Evolutionary conservation across 2,113 vertebrate species (phyloP).

Genomic region (Aspidoscelis tigris): DNA sequence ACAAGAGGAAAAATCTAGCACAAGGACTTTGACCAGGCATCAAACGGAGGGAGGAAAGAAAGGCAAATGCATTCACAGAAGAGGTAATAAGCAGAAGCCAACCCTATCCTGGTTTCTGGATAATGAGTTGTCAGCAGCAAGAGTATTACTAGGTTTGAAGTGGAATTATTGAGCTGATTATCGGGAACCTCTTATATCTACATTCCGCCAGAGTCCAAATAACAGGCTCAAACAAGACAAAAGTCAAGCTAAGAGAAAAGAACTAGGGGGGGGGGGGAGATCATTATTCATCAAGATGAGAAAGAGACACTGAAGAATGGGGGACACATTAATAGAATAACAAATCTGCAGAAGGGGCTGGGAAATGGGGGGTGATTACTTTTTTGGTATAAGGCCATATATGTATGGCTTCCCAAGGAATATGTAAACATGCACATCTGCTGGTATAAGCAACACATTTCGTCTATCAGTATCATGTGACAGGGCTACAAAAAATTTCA

Average conservation of each 20-base stretch:
- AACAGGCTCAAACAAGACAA: conserved; percentile 67
- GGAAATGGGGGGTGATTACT: conserved; percentile 28
- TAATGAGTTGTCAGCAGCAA: conserved; percentile 69
- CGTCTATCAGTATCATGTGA: conserved; percentile 3
- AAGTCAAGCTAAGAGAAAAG: conserved; percentile 58
- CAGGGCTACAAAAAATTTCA: conserved; percentile 13
- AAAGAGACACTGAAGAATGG: conserved; percentile 66
- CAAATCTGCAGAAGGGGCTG: conserved; percentile 58
- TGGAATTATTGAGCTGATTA: conserved; percentile 73
- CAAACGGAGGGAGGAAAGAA: conserved; percentile 40
- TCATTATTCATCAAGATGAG: conserved; percentile 58
- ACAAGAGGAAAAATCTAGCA: conserved; percentile 2
- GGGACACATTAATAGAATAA: conserved; percentile 59
- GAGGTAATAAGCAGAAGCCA: conserved; percentile 50
- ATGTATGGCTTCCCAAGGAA: conserved; percentile 16
- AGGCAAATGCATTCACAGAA: conserved; percentile 31
- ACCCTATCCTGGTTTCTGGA: conserved; percentile 32
- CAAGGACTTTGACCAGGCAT: conserved; percentile 32
- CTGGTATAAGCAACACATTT: conserved; percentile 6
- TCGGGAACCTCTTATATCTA: conserved; percentile 65
- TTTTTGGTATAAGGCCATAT: conserved; percentile 50
- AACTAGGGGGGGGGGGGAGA: conserved; percentile 61
- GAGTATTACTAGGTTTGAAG: conserved; percentile 63
- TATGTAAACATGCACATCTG: conserved; percentile 7
- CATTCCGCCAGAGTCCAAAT: conserved; percentile 65